Base-by-base conservation (phyloP, 2,113 vertebrate species). In the Chloropsis hardwickii region DNA sequence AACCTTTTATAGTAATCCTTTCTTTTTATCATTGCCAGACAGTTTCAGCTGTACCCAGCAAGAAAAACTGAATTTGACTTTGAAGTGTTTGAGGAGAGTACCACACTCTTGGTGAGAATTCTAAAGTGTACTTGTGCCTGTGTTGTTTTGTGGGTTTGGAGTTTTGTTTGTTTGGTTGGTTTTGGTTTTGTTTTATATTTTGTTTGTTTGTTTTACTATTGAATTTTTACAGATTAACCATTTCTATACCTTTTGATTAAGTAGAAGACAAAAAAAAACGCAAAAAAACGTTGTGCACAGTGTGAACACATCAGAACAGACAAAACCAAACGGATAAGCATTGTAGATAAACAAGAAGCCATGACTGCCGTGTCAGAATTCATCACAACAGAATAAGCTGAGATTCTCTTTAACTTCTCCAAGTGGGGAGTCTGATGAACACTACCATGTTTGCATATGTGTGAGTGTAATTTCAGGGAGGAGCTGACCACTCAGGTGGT, bases 251-350 rank as follows among this genome's bases (percentile, higher is more conserved):
- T 64, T 69, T 92, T 58, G 20, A 58, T 78, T 50, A 62, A 53
- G 6, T 57, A 12, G 83, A 66, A 39, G 45, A 17, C 10, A 65
- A 66, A 31, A 50, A 27, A 14, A 15, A 28, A 47, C n/a, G n/a
- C n/a, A 62, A 37, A 42, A 33, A 50, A 45, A 21, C 48, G 6
- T 21, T 5, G 0, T 54, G 1, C n/a, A 21, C 1, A 2, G 8
- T 1, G 0, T 53, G 31, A 14, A 64, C 37, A 27, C 5, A 5
- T 2, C 25, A 3, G 21, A 88, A 45, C 16, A 86, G 56, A 35
- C 5, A 71, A 86, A 78, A n/a, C 6, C 28, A 37, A 69, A 77
- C 14, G 22, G 35, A 22, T 9, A 61, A 69, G 4, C 9, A 58
- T 4, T 23, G 21, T 8, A 83, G 37, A 16, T 31, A 50, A 78